These are phyloP conservation scores for Poecilia wingei DNA, from an alignment of 2,797 vertebrate genomes.

Conservation along the genomic window DNA sequence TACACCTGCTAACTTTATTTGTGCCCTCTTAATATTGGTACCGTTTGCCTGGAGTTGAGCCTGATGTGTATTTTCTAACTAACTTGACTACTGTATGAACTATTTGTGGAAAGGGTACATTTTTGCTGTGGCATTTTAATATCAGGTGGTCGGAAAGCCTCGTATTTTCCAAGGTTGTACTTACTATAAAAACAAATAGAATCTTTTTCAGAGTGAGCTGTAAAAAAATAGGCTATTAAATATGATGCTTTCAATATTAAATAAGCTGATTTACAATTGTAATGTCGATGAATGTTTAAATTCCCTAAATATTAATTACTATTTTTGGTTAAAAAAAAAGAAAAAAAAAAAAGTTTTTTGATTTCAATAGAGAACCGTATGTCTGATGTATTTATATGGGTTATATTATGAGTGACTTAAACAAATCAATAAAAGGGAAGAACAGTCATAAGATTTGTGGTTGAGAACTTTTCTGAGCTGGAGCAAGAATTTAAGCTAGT, in stretches of 20 bases:
- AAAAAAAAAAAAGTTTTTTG: neutral
- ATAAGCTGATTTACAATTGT: neutral
- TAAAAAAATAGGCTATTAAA: neutral
- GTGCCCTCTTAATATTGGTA: neutral
- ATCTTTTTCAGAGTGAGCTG: neutral
- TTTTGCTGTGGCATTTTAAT: too few species aligned
- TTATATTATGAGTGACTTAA: neutral
- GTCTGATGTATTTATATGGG: neutral
- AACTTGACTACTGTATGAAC: neutral
- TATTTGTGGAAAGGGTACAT: neutral
- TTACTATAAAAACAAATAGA: neutral
- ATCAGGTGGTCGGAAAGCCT: neutral
- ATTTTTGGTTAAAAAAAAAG: neutral
- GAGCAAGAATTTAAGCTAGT: neutral
- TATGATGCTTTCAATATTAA: neutral
- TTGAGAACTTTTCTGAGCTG: neutral
- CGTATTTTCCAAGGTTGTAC: neutral
- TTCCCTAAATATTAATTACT: neutral
- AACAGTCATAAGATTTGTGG: neutral
- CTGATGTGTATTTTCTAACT: neutral
- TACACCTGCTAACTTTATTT: neutral
- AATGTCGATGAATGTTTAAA: neutral
- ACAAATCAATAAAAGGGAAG: neutral
- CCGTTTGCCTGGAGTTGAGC: neutral
- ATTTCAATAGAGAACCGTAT: neutral